Conservation (phyloP, 2,797 vertebrate genomes). For the Synanceia verrucosa region DNA sequence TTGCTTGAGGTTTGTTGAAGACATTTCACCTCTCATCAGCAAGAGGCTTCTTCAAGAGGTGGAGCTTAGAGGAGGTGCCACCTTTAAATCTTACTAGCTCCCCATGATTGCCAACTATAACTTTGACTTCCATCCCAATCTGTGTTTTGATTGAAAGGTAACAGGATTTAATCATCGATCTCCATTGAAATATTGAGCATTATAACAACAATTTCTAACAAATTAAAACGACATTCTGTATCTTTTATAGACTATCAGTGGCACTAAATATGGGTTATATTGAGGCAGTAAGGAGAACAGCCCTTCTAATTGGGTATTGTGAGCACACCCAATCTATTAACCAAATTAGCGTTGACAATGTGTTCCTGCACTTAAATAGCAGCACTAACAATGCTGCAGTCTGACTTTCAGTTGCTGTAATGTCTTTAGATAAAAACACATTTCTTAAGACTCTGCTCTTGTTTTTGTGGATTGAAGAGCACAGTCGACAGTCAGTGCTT, state of each 20-base stretch:
- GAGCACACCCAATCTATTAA: slow-evolving; percentile 29
- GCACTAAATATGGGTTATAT: slow-evolving; percentile 15
- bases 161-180: background rate
- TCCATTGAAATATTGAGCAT: slow-evolving; percentile 1
- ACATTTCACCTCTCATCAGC: too few relatives aligned
- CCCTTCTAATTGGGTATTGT: slow-evolving; percentile 24
- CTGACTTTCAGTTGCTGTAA: slow-evolving; percentile 1
- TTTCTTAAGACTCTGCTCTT: background rate
- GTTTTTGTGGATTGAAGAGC: slow-evolving; percentile 1
- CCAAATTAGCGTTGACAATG: slow-evolving; percentile 28
- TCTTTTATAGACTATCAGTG: background rate
- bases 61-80: too few relatives aligned
- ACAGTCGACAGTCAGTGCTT: background rate
- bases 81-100: too few relatives aligned
- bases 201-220: background rate
- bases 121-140: slow-evolving; percentile 19
- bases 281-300: slow-evolving; percentile 5
- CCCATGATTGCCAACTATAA: too few relatives aligned
- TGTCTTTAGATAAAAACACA: slow-evolving; percentile 7
- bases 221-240: background rate
- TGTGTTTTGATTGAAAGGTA: slow-evolving; percentile 19
- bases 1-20: too few relatives aligned
- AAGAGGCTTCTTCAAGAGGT: too few relatives aligned
- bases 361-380: slow-evolving; percentile 35
- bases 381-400: slow-evolving; percentile 16